Evolutionary conservation across 2,797 vertebrate species (phyloP).

Genomic region (Amblyraja radiata): DNA sequence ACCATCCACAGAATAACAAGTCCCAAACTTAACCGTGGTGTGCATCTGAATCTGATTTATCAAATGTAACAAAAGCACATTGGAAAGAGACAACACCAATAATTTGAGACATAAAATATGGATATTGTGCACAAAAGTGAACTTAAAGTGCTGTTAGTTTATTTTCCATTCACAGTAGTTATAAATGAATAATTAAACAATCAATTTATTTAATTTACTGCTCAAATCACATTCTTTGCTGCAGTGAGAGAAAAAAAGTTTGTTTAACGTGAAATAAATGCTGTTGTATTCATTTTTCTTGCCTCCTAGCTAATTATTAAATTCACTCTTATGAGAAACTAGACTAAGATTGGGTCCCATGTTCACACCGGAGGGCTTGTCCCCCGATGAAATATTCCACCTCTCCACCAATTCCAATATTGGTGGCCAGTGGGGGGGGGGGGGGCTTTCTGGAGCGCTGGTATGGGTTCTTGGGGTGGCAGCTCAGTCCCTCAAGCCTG

Average conservation of each 20-base stretch:
- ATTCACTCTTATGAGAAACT: background rate
- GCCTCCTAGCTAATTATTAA: background rate
- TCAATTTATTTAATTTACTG: background rate
- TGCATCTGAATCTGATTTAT: constrained; percentile 13
- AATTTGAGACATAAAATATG: background rate
- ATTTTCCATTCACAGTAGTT: background rate
- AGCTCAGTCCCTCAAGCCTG: too few relatives aligned
- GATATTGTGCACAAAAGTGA: background rate
- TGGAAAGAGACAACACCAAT: background rate
- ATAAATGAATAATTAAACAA: too few relatives aligned
- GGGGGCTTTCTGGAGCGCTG: too few relatives aligned
- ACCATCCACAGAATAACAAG: background rate
- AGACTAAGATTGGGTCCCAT: too few relatives aligned
- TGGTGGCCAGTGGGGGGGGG: too few relatives aligned
- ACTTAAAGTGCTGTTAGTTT: background rate
- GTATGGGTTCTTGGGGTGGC: too few relatives aligned
- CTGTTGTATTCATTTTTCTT: background rate
- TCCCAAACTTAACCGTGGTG: background rate
- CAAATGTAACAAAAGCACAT: background rate
- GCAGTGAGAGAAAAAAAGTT: background rate
- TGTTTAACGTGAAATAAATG: background rate
- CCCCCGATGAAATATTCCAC: too few relatives aligned
- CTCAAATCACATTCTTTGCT: background rate
- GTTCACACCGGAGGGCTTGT: too few relatives aligned
- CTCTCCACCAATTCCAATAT: too few relatives aligned